Conservation (phyloP, 2,888 invertebrate genomes). For the Unio delphinus region DNA sequence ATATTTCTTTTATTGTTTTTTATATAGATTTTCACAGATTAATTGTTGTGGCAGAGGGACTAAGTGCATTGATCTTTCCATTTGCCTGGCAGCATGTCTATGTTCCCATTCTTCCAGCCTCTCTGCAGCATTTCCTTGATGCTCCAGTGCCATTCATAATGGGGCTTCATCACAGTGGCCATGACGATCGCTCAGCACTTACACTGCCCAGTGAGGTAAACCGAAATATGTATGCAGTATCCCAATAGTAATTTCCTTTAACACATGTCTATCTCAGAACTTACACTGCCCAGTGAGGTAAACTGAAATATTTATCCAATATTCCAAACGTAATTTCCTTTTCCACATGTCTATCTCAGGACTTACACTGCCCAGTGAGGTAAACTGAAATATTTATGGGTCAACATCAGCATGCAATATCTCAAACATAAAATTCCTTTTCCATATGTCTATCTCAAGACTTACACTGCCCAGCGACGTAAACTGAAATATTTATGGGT, state of each 20-base stretch:
- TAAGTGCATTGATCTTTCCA: constrained; percentile 91
- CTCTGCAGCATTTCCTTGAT: constrained; percentile 88
- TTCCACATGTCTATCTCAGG: constrained; percentile 24
- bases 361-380: constrained; percentile 62
- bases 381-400: constrained; percentile 21
- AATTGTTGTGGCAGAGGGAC: constrained; percentile 96
- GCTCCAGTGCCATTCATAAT: constrained; percentile 99
- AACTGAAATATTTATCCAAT: constrained; percentile 1
- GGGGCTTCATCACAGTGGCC: constrained; percentile 79
- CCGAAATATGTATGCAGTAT: constrained; percentile 2
- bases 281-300: constrained; percentile 64
- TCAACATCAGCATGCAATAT: neutral
- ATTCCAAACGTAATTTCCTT: too few species aligned
- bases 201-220: constrained; percentile 63
- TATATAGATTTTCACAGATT: constrained; percentile 90
- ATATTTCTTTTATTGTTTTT: neutral
- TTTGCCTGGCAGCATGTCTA: constrained; percentile 99
- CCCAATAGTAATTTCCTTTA: too few species aligned
- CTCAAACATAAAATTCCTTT: too few species aligned
- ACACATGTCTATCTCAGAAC: constrained; percentile 28
- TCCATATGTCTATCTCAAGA: constrained; percentile 25
- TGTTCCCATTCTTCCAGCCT: constrained; percentile 95
- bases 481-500: constrained; percentile 5
- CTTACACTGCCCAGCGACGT: constrained; percentile 64
- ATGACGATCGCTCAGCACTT: constrained; percentile 55